phyloP scores from a whole-genome alignment of 2,888 invertebrate genomes.

The Carcina quercana region DNA sequence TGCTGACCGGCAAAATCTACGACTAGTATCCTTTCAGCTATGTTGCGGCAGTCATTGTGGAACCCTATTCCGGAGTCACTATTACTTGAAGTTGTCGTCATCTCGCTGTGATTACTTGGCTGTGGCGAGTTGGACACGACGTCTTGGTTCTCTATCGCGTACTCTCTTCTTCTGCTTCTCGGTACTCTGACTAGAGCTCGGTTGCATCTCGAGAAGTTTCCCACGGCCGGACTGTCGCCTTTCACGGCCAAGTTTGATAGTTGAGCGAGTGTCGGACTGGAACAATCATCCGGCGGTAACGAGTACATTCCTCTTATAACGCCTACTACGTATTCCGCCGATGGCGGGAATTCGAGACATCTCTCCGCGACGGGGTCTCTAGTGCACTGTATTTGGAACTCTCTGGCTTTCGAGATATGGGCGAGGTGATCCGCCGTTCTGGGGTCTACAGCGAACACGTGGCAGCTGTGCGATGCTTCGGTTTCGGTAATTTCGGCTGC shows the following conservation, averaged over 20 bases:
- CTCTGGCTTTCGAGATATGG: conserved; percentile 86
- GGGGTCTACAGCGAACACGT: conserved; percentile 95
- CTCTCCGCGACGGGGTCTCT: conserved; percentile 83
- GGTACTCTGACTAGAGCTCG: conserved; percentile 48
- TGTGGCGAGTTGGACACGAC: conserved; percentile 86
- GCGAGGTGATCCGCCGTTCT: conserved; percentile 87
- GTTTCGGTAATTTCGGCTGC: conserved; percentile 77
- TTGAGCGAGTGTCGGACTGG: conserved; percentile 52
- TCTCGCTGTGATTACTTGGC: conserved; percentile 87
- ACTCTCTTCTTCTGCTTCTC: conserved; percentile 49
- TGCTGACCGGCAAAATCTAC: conserved; percentile 80
- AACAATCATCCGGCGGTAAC: conserved; percentile 61
- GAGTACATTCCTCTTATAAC: conserved; percentile 84
- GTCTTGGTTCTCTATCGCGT: conserved; percentile 57
- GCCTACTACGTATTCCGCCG: conserved; percentile 84
- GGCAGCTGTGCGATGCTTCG: conserved; percentile 88
- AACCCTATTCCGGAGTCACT: conserved; percentile 97
- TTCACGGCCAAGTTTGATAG: conserved; percentile 61
- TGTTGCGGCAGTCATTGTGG: conserved; percentile 89
- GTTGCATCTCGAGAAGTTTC: conserved; percentile 51
- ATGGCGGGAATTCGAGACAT: conserved; percentile 93
- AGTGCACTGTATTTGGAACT: conserved; percentile 91
- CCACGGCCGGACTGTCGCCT: conserved; percentile 57
- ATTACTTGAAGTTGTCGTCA: conserved; percentile 90
- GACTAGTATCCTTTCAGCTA: conserved; percentile 85